Evolutionary conservation across 2,888 invertebrate species (phyloP).

Genomic region (Drosophila histrio): DNA sequence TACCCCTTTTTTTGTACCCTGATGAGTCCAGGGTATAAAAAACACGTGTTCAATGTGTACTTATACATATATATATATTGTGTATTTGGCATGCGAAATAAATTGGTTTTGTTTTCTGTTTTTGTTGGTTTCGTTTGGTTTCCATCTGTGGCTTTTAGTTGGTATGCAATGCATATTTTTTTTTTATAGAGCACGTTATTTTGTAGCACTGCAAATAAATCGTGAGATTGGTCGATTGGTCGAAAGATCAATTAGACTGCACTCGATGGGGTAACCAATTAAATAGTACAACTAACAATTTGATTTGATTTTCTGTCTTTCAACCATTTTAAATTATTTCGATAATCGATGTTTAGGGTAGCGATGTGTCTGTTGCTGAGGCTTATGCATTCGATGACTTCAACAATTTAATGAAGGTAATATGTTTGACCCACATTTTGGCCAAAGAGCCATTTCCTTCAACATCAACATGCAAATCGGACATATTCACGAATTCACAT

Average conservation of each 20-base stretch:
- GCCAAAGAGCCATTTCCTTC: neutral
- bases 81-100: constrained; percentile 50
- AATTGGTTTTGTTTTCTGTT: constrained; percentile 40
- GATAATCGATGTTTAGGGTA: constrained; percentile 84
- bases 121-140: constrained; percentile 20
- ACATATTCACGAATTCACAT: constrained; percentile 44
- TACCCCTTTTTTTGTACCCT: neutral
- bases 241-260: constrained; percentile 12
- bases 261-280: constrained; percentile 11
- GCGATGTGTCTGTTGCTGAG: constrained; percentile 88
- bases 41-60: constrained; percentile 52
- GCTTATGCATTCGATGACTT: constrained; percentile 87
- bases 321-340: neutral
- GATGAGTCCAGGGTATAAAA: constrained; percentile 19
- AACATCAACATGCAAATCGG: constrained; percentile 32
- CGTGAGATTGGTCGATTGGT: neutral
- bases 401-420: constrained; percentile 87
- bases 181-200: constrained; percentile 48
- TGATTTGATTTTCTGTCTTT: neutral
- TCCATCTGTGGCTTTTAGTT: constrained; percentile 18
- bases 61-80: constrained; percentile 12
- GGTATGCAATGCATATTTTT: constrained; percentile 55
- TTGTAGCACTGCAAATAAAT: constrained; percentile 27
- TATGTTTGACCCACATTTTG: constrained; percentile 70
- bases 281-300: constrained; percentile 31